A percentile compares a stretch with the other conserved stretches of the same genome.
Conservation (phyloP, 2,888 invertebrate species). For the Brachyptera risi region DNA sequence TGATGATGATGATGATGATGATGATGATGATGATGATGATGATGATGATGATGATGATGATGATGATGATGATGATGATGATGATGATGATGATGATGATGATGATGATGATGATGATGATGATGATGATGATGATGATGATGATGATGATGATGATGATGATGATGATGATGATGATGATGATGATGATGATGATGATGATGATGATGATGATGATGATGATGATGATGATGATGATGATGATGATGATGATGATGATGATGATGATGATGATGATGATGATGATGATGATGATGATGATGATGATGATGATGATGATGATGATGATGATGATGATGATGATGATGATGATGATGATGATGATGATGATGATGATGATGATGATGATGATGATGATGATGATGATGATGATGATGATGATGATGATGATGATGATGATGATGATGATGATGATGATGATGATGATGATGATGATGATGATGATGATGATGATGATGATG, state of each 20-base stretch:
- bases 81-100: conserved; percentile 10
- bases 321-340: conserved; percentile 10
- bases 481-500: conserved; percentile 5
- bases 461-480: conserved; percentile 10
- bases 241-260: conserved; percentile 8
- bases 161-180: conserved; percentile 12
- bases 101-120: conserved; percentile 8
- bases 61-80: conserved; percentile 5
- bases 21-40: conserved; percentile 15
- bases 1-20: conserved; percentile 10
- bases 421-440: background rate
- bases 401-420: conserved; percentile 8
- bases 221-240: conserved; percentile 8
- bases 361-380: conserved; percentile 14
- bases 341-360: conserved; percentile 5
- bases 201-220: background rate
- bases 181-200: conserved; percentile 8
- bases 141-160: conserved; percentile 14
- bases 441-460: conserved; percentile 7
- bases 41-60: conserved; percentile 10
- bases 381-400: conserved; percentile 14
- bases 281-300: conserved; percentile 14
- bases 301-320: conserved; percentile 10
- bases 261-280: conserved; percentile 10
- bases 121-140: conserved; percentile 8